phyloP scores from a whole-genome alignment of 2,888 invertebrate genomes.

The Spicauda simplicius region DNA sequence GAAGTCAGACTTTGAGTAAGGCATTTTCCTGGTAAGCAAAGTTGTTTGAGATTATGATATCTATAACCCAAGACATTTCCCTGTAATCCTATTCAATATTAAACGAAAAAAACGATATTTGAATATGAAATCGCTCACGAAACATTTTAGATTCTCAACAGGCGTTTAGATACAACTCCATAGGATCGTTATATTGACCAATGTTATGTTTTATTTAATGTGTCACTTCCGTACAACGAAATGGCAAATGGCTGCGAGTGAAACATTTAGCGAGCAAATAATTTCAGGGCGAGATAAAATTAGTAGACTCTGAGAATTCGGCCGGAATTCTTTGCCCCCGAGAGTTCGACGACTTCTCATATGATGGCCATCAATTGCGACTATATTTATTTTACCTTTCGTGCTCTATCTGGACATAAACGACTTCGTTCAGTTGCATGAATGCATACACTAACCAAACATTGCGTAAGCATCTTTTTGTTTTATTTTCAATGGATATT shows the following conservation, averaged over 20 bases:
- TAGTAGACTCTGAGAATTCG: slow-evolving; percentile 11
- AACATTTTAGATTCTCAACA: no score
- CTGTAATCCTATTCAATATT: no score
- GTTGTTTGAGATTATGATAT: no score
- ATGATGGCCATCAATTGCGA: slow-evolving; percentile 11
- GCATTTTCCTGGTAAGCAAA: no score
- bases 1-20: no score
- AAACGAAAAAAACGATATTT: background rate
- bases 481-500: slow-evolving; percentile 35
- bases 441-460: slow-evolving; percentile 27
- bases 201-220: background rate
- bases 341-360: slow-evolving; percentile 25
- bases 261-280: slow-evolving; percentile 26
- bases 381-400: slow-evolving; percentile 26
- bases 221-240: slow-evolving; percentile 30
- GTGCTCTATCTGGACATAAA: slow-evolving; percentile 29
- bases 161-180: no score
- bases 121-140: background rate
- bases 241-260: slow-evolving; percentile 22
- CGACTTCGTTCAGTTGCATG: slow-evolving; percentile 8
- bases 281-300: slow-evolving; percentile 23
- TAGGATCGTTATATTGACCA: background rate
- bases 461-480: slow-evolving; percentile 32
- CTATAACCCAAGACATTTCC: no score
- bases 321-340: slow-evolving; percentile 2